Evolutionary conservation across 2,888 invertebrate species (phyloP), one percentile per base, ranked within the genome.

Genomic region (Hyppa rectilinea): DNA sequence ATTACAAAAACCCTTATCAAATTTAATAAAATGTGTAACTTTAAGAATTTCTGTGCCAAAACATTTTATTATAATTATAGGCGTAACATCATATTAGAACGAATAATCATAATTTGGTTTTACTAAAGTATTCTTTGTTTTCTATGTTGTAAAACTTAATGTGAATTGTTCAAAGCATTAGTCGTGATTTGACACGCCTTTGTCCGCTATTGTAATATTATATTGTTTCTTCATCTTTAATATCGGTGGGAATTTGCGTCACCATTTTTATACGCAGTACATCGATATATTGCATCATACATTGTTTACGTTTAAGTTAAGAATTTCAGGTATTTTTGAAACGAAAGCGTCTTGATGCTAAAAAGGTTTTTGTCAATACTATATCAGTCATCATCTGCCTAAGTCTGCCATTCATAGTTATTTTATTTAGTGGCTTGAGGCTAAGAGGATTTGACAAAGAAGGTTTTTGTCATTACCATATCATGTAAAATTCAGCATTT

Each of bases 111-210:
- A 60, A 80, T 53, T 64, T 40, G 34, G 55, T 75, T 62, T 55
- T 55, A 58, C 45, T 60, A 31, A 34, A 56, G 60, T 71, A 56
- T 76, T 71, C 71, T 58, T 71, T 71, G 78, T 79, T 77, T 56
- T 65, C 59, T 64, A 26, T 64, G 61, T 56, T 62, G 58, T 81
- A 65, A 26, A 56, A 60, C 26, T 55, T 59, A 72, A 65, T 71
- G 55, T 58, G 38, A 75, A 71, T 55, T 71, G 47, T 77, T 60
- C 47, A 64, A 66, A 20, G 61, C 34, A 71, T 69, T 68, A 70
- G 62, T 80, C 76, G 80, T 82, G 82, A 84, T 85, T 85, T 36
- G 80, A 82, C 78, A 83, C 82, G 75, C 82, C 79, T 82, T 82
- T 80, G 80, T 86, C 75, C 58, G 70, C 61, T 45, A 73, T 75